phyloP scores from a whole-genome alignment of 2,888 invertebrate species.

The Habroteleia sp. region DNA sequence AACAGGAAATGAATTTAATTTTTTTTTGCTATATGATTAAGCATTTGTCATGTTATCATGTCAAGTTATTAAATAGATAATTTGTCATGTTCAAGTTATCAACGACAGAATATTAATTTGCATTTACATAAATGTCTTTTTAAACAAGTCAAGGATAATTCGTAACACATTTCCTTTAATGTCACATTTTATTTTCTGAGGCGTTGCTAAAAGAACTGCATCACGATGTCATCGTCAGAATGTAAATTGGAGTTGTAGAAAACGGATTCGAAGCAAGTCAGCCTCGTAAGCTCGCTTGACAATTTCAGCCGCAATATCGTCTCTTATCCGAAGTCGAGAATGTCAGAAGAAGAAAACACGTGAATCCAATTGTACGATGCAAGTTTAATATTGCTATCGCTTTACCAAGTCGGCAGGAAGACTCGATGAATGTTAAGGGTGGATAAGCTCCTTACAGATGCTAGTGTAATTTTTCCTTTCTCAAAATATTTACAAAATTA shows the following conservation, averaged over 20 bases:
- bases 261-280: constrained; percentile 39
- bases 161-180: constrained; percentile 27
- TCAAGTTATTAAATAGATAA: too few relatives aligned
- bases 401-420: constrained; percentile 17
- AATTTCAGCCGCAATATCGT: constrained; percentile 56
- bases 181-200: constrained; percentile 36
- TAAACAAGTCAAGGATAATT: too few relatives aligned
- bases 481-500: too few relatives aligned
- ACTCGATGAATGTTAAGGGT: constrained; percentile 47
- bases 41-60: too few relatives aligned
- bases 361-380: constrained; percentile 45
- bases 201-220: constrained; percentile 37
- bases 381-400: constrained; percentile 52
- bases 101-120: too few relatives aligned
- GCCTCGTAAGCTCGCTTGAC: constrained; percentile 45
- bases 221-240: constrained; percentile 50
- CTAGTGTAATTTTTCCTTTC: too few relatives aligned
- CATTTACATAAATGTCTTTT: too few relatives aligned
- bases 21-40: too few relatives aligned
- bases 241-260: constrained; percentile 49
- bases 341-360: constrained; percentile 49
- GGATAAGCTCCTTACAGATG: constrained; percentile 27
- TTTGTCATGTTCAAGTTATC: too few relatives aligned
- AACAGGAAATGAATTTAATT: too few relatives aligned
- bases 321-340: constrained; percentile 42